phyloP scores from a whole-genome alignment of 2,113 vertebrate species.

The Empidonax traillii region DNA sequence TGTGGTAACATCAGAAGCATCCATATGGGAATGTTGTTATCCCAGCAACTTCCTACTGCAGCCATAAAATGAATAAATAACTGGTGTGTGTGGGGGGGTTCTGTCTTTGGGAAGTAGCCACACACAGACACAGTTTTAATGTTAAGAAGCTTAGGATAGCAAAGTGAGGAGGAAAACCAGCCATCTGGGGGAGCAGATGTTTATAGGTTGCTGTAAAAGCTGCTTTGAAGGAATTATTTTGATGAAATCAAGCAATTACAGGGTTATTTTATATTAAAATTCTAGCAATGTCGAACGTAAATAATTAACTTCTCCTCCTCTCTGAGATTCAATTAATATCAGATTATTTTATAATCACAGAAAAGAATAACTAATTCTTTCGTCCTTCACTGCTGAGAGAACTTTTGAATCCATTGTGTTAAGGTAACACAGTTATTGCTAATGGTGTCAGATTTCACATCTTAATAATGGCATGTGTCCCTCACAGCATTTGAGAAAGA shows the following conservation, averaged over 20 bases:
- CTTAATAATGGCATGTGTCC: not conserved
- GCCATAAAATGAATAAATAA: not conserved
- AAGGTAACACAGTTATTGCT: not conserved
- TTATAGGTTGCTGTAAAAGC: slow-evolving; percentile 30
- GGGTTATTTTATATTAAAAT: slow-evolving; percentile 43
- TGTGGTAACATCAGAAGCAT: not conserved
- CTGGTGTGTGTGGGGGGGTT: not conserved
- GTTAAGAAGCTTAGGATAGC: slow-evolving; percentile 34
- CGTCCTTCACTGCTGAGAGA: not conserved
- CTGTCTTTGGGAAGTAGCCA: not conserved
- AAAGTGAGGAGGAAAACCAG: not conserved
- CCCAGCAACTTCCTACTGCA: not conserved
- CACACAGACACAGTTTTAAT: not conserved
- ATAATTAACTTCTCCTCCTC: not conserved
- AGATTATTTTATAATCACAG: not conserved
- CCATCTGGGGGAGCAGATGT: slow-evolving; percentile 66
- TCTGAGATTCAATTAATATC: not conserved
- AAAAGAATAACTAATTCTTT: not conserved
- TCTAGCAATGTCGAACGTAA: not conserved
- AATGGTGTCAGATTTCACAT: not conserved
- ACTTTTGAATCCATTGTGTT: not conserved
- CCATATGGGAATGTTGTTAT: not conserved
- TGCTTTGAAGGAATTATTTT: slow-evolving; percentile 49
- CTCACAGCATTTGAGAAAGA: not conserved
- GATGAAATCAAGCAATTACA: slow-evolving; percentile 48